Evolutionary conservation across 92 coral and sea anemone genomes (phyloP).

Genomic region (Siderastrea siderea): DNA sequence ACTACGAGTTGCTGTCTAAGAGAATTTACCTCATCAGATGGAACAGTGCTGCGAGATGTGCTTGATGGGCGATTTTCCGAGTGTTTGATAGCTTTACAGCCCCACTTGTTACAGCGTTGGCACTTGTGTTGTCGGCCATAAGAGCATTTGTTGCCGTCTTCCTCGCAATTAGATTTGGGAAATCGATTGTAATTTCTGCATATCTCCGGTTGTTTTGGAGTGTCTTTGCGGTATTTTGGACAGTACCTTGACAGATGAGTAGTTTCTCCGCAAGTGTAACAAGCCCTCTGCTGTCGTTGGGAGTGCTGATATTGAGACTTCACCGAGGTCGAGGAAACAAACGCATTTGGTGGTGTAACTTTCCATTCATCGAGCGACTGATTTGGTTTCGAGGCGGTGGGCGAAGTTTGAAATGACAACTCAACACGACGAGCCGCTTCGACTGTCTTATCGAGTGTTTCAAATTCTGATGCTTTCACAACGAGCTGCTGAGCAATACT

Average conservation of each 20-base stretch:
- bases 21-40: conserved; percentile 37
- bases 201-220: conserved; percentile 47
- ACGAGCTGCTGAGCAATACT: conserved; percentile 72
- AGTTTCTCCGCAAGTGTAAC: conserved; percentile 59
- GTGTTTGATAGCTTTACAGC: conserved; percentile 62
- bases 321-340: conserved; percentile 24
- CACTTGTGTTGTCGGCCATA: conserved; percentile 57
- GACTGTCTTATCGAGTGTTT: conserved; percentile 55
- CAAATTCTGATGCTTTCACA: conserved; percentile 72
- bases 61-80: conserved; percentile 25
- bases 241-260: conserved; percentile 44
- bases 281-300: conserved; percentile 39
- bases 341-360: conserved; percentile 21
- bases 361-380: conserved; percentile 61
- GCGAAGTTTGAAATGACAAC: conserved; percentile 52
- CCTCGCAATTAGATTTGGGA: conserved; percentile 48
- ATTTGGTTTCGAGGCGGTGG: conserved; percentile 39
- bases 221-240: conserved; percentile 8
- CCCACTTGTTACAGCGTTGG: conserved; percentile 50
- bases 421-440: conserved; percentile 79
- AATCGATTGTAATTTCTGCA: conserved; percentile 65
- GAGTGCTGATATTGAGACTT: conserved; percentile 11
- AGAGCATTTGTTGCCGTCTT: conserved; percentile 62
- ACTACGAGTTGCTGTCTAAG: conserved; percentile 43
- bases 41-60: conserved; percentile 1